These are phyloP conservation scores for Drosophila kambysellisi DNA, from an alignment of 2,888 invertebrate genomes.

Conservation along the genomic window DNA sequence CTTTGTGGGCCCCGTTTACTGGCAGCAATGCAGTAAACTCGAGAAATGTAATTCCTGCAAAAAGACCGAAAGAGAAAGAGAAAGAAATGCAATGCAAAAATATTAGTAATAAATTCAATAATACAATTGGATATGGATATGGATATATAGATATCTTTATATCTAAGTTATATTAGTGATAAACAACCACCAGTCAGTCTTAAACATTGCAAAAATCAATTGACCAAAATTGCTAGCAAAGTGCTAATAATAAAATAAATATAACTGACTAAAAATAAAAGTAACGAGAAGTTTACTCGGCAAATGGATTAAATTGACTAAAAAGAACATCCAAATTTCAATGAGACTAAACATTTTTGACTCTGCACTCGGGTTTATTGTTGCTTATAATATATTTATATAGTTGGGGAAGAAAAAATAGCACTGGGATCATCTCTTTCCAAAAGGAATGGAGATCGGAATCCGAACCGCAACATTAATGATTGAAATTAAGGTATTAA, in stretches of 20 bases:
- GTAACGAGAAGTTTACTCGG: no score
- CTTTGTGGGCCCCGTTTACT: conserved; percentile 52
- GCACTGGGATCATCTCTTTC: not conserved
- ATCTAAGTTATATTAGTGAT: not conserved
- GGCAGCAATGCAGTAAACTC: conserved; percentile 70
- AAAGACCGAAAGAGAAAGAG: conserved; percentile 5
- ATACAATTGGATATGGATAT: not conserved
- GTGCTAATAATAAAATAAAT: conserved; percentile 31
- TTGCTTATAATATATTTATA: not conserved
- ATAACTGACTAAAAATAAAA: conserved; percentile 1
- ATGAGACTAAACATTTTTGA: not conserved
- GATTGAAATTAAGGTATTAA: not conserved
- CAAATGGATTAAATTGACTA: conserved; percentile 4
- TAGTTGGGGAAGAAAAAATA: not conserved
- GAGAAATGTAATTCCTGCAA: conserved; percentile 71
- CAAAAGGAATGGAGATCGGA: not conserved
- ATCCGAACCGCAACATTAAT: not conserved
- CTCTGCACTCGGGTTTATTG: not conserved
- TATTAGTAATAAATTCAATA: conserved; percentile 14
- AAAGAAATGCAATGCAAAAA: conserved; percentile 6
- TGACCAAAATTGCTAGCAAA: not conserved
- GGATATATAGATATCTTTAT: not conserved
- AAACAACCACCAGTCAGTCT: not conserved
- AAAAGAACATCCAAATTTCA: not conserved
- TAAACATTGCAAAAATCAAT: not conserved